Evolutionary conservation across 2,113 vertebrate genomes (phyloP), one percentile per base, ranked within the genome.

Genomic region (Cochlearius cochlearius): DNA sequence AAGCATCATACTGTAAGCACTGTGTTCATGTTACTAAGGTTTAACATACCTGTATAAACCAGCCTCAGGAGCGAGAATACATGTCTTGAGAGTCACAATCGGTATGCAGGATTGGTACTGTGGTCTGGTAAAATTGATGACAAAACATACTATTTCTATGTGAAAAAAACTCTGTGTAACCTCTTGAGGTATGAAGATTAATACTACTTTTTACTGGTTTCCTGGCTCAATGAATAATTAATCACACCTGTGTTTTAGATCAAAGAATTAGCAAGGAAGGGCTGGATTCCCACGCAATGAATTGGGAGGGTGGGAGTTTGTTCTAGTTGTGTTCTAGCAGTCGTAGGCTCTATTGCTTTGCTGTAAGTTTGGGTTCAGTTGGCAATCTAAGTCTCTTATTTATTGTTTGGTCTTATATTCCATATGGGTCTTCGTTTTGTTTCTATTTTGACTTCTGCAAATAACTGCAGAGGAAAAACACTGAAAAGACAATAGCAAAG

Each of bases 131-230:
- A 66, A 52, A 19, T 3, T 50, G 43, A 3, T 26, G 12, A 25
- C 27, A 22, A 56, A 82, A 47, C 6, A 4, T 3, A 7, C 17
- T 1, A 8, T 50, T 76, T 52, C 9, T 52, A 0, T 43, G 20
- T 38, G n/a, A 16, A 75, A 68, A 80, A 50, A 18, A 43, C 12
- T 7, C 16, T 47, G 10, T 2, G 1, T 18, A 50, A 12, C 19
- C 8, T 49, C 34, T 49, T 7, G 6, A 18, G 15, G 15, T 52
- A 5, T 50, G 38, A 69, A 84, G 50, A 84, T 27, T 6, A 30
- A 4, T 12, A 7, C 5, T 49, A 7, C 3, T 43, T 38, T 41
- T 38, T 23, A 12, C 18, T 32, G 7, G 11, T 38, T 34, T n/a
- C 18, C 26, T 56, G 36, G 3, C 30, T 83, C 12, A 11, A 4